Conservation (phyloP, 2,888 invertebrate species). For the Andrena flavipes region DNA sequence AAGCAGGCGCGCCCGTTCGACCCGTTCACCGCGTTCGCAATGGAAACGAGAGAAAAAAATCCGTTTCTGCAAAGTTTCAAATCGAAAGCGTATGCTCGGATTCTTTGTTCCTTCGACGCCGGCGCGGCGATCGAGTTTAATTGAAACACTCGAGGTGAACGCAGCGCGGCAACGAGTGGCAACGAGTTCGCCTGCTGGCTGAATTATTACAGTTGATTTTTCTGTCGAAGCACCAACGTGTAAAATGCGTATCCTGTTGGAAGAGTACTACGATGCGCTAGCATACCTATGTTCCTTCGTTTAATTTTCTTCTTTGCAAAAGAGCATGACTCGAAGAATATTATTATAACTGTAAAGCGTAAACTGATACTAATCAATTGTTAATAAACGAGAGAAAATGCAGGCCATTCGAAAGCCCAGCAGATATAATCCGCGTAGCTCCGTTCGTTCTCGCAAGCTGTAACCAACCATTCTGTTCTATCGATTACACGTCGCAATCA, state of each 20-base stretch:
- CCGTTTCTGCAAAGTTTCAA: not conserved
- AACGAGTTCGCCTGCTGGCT: slow-evolving; percentile 20
- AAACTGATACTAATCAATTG: not conserved
- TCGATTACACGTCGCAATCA: slow-evolving; percentile 72
- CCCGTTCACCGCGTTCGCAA: not conserved
- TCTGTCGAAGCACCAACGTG: not conserved
- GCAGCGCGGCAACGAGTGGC: not conserved
- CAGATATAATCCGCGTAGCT: slow-evolving; percentile 66
- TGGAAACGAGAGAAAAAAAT: not conserved
- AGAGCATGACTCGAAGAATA: not conserved
- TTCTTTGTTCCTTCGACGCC: too few species aligned
- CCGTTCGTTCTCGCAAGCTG: slow-evolving; percentile 71
- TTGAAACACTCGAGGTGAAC: too few species aligned
- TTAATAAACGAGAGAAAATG: not conserved
- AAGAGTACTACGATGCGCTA: not conserved
- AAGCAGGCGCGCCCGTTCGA: slow-evolving; percentile 25
- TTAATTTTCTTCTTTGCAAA: too few species aligned
- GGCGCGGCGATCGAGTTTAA: not conserved
- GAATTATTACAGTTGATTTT: not conserved
- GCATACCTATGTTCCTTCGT: not conserved
- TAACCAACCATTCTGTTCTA: slow-evolving; percentile 71
- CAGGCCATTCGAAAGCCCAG: slow-evolving; percentile 16
- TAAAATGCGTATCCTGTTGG: not conserved
- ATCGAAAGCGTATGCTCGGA: too few species aligned
- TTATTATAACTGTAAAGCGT: not conserved